Percentiles rank a stretch among this genome's conserved stretches.
These are phyloP conservation scores for Anarhynchus alexandrinus DNA, from an alignment of 2,113 vertebrate species.

Conservation along the genomic window DNA sequence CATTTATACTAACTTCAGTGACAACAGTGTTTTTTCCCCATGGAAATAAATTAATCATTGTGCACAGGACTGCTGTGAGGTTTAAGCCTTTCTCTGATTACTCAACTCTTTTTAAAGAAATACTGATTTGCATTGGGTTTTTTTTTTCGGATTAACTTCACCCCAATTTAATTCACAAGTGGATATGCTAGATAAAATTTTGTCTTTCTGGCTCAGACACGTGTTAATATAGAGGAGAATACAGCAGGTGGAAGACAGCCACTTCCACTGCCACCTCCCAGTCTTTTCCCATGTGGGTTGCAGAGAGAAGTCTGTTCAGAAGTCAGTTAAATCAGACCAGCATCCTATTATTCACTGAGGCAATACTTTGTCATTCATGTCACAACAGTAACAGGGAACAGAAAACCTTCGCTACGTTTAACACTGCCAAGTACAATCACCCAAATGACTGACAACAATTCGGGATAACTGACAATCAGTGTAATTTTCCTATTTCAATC, in stretches of 20 bases:
- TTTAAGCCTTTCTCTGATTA: neutral
- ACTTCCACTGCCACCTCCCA: neutral
- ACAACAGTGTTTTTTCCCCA: neutral
- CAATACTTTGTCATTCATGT: neutral
- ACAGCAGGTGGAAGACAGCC: neutral
- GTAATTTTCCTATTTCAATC: constrained; percentile 40
- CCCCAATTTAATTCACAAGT: neutral
- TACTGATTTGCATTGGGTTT: neutral
- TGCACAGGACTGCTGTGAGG: neutral
- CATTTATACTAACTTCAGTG: neutral
- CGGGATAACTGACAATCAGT: neutral
- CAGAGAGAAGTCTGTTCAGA: neutral
- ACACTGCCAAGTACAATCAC: constrained; percentile 17
- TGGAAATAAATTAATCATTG: neutral
- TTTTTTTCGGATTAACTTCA: neutral
- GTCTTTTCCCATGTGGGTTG: neutral
- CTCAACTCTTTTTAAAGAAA: neutral
- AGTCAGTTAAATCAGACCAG: constrained; percentile 1
- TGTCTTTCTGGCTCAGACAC: neutral
- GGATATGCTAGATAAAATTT: neutral
- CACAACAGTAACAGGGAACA: constrained; percentile 21
- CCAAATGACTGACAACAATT: constrained; percentile 23
- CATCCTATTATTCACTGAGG: neutral
- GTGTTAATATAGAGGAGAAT: neutral
- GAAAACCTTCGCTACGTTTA: neutral